phyloP scores from a whole-genome alignment of 2,113 vertebrate genomes.

The Daubentonia madagascariensis region DNA sequence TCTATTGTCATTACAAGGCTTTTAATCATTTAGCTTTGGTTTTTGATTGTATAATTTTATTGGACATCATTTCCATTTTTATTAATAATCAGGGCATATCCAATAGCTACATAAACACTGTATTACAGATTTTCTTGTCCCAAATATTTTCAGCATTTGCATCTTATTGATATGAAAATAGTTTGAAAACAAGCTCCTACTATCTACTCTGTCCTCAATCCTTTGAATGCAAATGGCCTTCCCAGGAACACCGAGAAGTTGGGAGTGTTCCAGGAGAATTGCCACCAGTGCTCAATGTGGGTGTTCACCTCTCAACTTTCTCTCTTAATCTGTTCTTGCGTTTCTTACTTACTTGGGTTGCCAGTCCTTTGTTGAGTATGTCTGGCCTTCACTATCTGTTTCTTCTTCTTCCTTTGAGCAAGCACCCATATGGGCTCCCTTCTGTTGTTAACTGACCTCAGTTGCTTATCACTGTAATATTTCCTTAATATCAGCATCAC shows the following conservation, averaged over 20 bases:
- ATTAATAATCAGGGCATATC: background rate
- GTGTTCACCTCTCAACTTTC: background rate
- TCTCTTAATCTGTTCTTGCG: background rate
- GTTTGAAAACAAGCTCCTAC: background rate
- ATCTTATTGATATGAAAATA: background rate
- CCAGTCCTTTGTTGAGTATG: background rate
- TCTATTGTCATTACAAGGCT: background rate
- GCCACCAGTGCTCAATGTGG: accelerated
- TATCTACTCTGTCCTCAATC: background rate
- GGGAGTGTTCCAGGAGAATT: accelerated
- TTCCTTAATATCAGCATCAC: background rate
- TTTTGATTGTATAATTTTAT: background rate
- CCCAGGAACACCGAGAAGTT: background rate
- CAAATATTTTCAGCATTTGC: background rate
- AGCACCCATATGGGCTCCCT: accelerated
- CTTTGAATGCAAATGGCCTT: background rate
- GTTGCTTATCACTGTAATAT: background rate
- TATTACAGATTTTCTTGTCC: background rate
- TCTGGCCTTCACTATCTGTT: background rate
- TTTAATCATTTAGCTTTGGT: background rate
- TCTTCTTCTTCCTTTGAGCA: background rate
- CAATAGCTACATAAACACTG: background rate
- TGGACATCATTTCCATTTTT: background rate
- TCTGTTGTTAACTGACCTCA: background rate
- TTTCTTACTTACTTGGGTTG: background rate